phyloP scores from a whole-genome alignment of 2,113 vertebrate genomes.

The Melanostigma gelatinosum region DNA sequence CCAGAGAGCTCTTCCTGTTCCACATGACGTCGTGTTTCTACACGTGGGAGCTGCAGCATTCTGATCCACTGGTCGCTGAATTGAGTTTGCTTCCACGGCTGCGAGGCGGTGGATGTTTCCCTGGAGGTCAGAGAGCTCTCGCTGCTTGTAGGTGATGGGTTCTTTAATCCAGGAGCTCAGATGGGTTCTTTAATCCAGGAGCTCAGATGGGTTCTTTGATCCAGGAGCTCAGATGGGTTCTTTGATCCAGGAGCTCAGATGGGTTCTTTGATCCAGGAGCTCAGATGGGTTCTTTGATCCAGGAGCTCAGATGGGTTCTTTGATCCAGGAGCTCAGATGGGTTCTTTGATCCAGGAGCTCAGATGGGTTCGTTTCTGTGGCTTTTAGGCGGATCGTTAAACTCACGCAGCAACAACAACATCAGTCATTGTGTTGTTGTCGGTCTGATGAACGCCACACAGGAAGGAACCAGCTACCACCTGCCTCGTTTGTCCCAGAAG shows the following conservation, averaged over 20 bases:
- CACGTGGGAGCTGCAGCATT: not conserved
- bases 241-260: no score
- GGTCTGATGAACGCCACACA: not conserved
- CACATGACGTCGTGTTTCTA: not conserved
- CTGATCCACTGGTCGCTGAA: not conserved
- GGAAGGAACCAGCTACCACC: constrained; percentile 1
- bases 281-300: not conserved
- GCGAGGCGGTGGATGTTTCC: not conserved
- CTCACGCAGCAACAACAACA: not conserved
- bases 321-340: constrained; percentile 15
- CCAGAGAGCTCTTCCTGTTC: constrained; percentile 7
- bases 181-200: no score
- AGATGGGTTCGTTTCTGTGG: not conserved
- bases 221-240: not conserved
- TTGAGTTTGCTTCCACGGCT: not conserved
- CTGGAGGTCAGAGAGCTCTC: not conserved
- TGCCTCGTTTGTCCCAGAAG: not conserved
- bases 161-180: constrained; percentile 11
- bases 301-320: constrained; percentile 2
- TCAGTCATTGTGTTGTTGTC: constrained; percentile 24
- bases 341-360: constrained; percentile 13
- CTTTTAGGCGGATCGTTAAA: constrained; percentile 50
- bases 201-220: no score
- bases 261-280: constrained; percentile 13
- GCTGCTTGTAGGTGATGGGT: not conserved